Evolutionary conservation across 1,140 invertebrate genomes (phyloP), one percentile per base, ranked within the genome.

Genomic region (Drosophila pallidifrons): DNA sequence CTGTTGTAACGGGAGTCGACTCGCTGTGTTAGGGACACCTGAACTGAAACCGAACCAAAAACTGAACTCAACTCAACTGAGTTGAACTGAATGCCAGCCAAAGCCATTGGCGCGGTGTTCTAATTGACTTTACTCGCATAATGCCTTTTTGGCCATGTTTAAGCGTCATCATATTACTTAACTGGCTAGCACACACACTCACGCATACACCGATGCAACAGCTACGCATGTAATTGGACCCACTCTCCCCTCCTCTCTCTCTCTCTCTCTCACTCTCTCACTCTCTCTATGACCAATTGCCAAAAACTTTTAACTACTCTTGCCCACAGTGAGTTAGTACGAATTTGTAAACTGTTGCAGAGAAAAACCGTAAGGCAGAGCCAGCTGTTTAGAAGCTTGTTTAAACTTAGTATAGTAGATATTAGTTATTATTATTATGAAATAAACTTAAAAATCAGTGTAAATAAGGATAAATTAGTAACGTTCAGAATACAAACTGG

Each of bases 111-210:
- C 43, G 43, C 51, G 47, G 28, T 51, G 59, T 60, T 79, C 85
- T 89, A 88, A 88, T 88, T 88, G 85, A 81, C 85, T 88, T 89
- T 75, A 70, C 68, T 61, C 78, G 64, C 78, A 81, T 81, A 83
- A 88, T 88, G 75, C 75, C 55, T 79, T 88, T 88, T 83, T 70
- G 81, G 75, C 83, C 85, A 78, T 86, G 81, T 70, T 75, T 74
- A 74, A 83, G 85, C 78, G 68, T 79, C 80, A 79, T 83, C 78
- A 79, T 79, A 81, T 88, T 89, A 88, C 75, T 69, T 75, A 55
- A 38, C 66, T 58, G 16, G 41, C 45, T 8, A 41, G 60, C 13
- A 46, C 41, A 57, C 47, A 64, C 58, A 45, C 35, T 13, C 35
- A 25, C 20, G 20, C 20, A 25, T 25, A 25, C 20, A 25, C 3